Evolutionary conservation across 2,888 invertebrate genomes (phyloP), one percentile per base, ranked within the genome.

Genomic region (Scaptomyza tumidula): DNA sequence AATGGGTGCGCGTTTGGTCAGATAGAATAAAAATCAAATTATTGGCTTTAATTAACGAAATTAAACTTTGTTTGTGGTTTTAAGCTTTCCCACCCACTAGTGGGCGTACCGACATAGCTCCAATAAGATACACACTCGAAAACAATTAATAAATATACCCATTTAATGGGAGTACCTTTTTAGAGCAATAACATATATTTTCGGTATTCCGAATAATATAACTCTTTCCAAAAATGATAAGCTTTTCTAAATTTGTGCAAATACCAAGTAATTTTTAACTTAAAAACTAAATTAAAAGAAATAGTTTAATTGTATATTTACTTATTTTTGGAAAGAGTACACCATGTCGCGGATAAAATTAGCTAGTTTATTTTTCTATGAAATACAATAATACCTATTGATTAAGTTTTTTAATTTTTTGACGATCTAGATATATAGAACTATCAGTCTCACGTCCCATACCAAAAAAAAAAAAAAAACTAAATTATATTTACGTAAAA

Each of bases 401-500:
- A 56, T 48, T 43, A 57, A 46, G 53, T 71, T 60, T 43, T 50
- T 54, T 63, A 31, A 37, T 48, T 14, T 63, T 41, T 80, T 71
- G 83, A 73, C 80, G 81, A 80, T 73, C 81, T 85, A 88, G 72
- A 78, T 80, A 80, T 75, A 89, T 90, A 90, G 80, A 88, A 86
- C 89, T 90, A 90, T 90, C 90, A 90, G 90, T 90, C 90, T 90
- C 90, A 90, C 90, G 78, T 90, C 75, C 81, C 80, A 88, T 90
- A 88, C 88, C 86, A 85, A 85, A 77, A 69, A 71, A 56, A 19
- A 37, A 44, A 35, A 16, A 10, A 19, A 49, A 14, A 11, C 16
- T 10, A 10, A 56, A 62, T 67, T 69, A 39, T 39, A 52, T 68
- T 45, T 75, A 71, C 56, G 69, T 71, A 70, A 71, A 74, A 82